Base-by-base conservation (phyloP, 2,113 vertebrate species). In the Syngnathoides biaculeatus region DNA sequence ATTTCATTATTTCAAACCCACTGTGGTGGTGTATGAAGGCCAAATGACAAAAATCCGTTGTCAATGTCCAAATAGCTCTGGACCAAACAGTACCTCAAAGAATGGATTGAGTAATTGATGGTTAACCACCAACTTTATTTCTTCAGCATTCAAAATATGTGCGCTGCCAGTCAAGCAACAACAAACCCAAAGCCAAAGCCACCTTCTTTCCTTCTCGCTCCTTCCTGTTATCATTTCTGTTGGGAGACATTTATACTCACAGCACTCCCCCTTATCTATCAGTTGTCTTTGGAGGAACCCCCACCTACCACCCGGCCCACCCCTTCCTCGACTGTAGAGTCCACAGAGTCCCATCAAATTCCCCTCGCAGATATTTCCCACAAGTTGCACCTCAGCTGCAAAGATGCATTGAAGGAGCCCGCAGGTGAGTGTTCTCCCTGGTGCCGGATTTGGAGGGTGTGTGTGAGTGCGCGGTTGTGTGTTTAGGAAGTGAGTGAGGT, bases 401-500 rank as follows among this genome's bases (percentile, higher is more conserved):
- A 69, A 22, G 60, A 24, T 24, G 60, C 60, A 24, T 58, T 38
- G 67, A 59, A 27, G 61, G n/a, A 4, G 27, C 67, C 26, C 43
- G 15, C 38, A 24, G 64, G 67, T 62, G 67, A 72, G 13, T 68
- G 62, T 11, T 27, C 30, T 62, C 39, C 17, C 17, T 7, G 62
- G 22, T 30, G 59, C 20, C n/a, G 35, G 27, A 69, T 66, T 47
- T 64, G 61, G 62, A 48, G 64, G 11, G 60, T 61, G 73, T 69
- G 72, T 74, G 57, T 62, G 72, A 59, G 17, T 68, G 67, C 10
- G 55, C 63, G 73, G n/a, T 4, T 67, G 75, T 74, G 72, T 79
- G 74, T 74, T 74, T 74, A 72, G 62, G 67, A 72, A 79, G 67
- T 64, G 74, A 71, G 77, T 67, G 59, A 56, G 68, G 74, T 45